Percentiles rank a stretch among this genome's conserved stretches.
These are phyloP conservation scores for Hermodice carunculata DNA, from an alignment of 2,888 invertebrate species.

Conservation along the genomic window DNA sequence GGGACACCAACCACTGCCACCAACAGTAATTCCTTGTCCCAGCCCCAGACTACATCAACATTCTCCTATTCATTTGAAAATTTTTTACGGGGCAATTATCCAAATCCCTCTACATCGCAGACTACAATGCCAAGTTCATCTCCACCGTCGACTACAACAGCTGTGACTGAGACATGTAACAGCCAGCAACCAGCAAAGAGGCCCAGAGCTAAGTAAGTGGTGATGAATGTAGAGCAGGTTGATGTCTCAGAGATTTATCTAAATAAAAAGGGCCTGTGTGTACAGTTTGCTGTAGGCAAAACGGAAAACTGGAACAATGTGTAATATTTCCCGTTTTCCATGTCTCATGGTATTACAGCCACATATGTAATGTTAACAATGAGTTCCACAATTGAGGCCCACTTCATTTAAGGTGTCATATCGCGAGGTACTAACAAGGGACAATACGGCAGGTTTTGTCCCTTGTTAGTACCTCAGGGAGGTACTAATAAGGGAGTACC, in stretches of 20 bases:
- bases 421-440: too few species aligned
- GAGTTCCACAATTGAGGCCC: too few species aligned
- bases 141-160: too few species aligned
- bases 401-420: too few species aligned
- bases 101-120: not conserved
- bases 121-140: not conserved
- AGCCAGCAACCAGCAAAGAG: not conserved
- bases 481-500: too few species aligned
- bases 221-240: not conserved
- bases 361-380: too few species aligned
- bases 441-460: too few species aligned
- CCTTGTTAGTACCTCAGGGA: too few species aligned
- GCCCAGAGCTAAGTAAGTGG: conserved; percentile 8
- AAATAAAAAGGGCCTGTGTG: not conserved
- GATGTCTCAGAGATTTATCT: not conserved
- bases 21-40: too few species aligned
- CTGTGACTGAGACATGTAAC: not conserved
- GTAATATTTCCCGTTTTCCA: too few species aligned
- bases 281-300: not conserved
- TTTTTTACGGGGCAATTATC: conserved; percentile 13
- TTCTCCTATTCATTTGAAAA: conserved; percentile 30
- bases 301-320: not conserved
- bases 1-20: too few species aligned
- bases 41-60: not conserved
- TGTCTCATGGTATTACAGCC: too few species aligned